Conservation (phyloP, 1,140 invertebrate species). For the Mercenaria mercenaria region DNA sequence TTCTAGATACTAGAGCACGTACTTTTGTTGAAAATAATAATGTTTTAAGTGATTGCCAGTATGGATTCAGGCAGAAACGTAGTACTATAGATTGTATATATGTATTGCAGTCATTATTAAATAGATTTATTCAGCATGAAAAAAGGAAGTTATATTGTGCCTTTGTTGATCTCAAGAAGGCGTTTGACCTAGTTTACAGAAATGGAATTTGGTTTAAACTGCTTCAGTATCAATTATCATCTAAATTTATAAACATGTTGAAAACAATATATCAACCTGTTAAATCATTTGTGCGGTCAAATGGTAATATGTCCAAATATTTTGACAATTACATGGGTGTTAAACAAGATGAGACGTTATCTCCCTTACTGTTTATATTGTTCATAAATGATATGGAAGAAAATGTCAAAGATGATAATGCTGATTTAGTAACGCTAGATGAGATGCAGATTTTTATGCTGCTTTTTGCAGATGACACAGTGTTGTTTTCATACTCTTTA, state of each 20-base stretch:
- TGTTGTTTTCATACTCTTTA: background rate
- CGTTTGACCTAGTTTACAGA: slow-evolving; percentile 23
- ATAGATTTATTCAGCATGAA: background rate
- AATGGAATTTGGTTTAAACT: slow-evolving; percentile 45
- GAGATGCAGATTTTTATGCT: no score
- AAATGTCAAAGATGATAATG: background rate
- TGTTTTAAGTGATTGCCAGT: slow-evolving; percentile 33
- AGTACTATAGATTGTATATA: slow-evolving; percentile 50
- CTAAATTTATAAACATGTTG: slow-evolving; percentile 9
- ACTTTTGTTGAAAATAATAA: slow-evolving; percentile 30
- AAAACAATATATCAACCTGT: background rate
- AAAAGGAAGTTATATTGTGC: slow-evolving; percentile 7
- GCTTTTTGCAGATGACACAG: background rate
- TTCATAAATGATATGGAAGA: background rate
- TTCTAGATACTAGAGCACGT: slow-evolving; percentile 13
- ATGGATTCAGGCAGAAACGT: slow-evolving; percentile 18
- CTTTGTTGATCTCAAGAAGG: slow-evolving; percentile 30
- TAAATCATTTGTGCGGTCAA: background rate
- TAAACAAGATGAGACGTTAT: no score
- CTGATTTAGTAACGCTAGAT: background rate
- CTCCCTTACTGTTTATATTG: no score
- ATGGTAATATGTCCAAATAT: background rate
- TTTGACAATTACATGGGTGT: slow-evolving; percentile 25
- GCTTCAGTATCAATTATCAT: background rate
- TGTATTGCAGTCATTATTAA: background rate